phyloP scores from a whole-genome alignment of 2,113 vertebrate species.

The Geococcyx californianus region DNA sequence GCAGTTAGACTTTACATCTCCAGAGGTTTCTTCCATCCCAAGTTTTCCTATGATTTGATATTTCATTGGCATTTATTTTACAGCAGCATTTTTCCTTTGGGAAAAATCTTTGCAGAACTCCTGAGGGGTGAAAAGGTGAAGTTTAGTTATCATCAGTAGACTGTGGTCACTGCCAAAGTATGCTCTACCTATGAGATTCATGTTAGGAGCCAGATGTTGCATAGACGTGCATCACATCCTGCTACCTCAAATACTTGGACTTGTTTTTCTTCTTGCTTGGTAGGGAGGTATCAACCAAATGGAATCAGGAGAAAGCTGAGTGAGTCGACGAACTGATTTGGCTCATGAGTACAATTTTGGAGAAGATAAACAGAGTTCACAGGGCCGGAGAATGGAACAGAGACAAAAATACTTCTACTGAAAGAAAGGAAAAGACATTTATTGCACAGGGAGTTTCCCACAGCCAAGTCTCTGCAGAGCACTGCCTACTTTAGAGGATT shows the following conservation, averaged over 20 bases:
- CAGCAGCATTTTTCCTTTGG: background rate
- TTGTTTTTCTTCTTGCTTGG: too few relatives aligned
- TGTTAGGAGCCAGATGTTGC: background rate
- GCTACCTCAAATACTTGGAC: background rate
- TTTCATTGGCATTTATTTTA: background rate
- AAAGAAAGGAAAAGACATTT: background rate
- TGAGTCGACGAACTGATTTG: background rate
- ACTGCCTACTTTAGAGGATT: background rate
- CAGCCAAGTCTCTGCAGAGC: background rate
- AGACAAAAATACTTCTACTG: background rate
- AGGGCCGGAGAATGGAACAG: background rate
- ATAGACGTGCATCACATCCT: background rate
- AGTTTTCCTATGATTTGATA: background rate
- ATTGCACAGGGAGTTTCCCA: background rate
- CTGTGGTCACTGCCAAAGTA: background rate
- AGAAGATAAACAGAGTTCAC: background rate
- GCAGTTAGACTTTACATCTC: background rate
- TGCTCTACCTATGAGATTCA: background rate
- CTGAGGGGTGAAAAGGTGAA: background rate
- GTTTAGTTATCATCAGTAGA: background rate
- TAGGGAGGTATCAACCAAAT: background rate
- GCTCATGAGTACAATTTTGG: background rate
- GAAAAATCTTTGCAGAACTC: background rate
- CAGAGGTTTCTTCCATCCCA: background rate
- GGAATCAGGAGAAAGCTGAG: background rate